Conservation (phyloP, 2,888 invertebrate genomes). For the Alentia gelatinosa region DNA sequence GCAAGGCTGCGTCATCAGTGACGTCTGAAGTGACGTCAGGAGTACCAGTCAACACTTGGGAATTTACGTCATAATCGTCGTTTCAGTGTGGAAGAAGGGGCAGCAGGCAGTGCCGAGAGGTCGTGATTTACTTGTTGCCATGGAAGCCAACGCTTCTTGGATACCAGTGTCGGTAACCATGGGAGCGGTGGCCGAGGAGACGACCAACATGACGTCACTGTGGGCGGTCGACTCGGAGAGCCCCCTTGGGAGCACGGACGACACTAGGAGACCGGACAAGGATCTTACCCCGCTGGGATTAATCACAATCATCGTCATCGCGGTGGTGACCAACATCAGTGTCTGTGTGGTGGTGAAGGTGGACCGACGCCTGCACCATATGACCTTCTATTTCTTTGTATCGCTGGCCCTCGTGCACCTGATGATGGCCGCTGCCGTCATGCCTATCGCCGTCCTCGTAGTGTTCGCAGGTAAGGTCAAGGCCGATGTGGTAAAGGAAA, state of each 20-base stretch:
- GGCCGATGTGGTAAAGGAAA: background rate
- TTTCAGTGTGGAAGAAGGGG: background rate
- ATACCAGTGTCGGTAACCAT: background rate
- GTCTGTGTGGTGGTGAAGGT: slow-evolving; percentile 59
- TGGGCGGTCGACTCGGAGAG: background rate
- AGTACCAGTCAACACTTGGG: no score
- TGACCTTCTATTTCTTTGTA: slow-evolving; percentile 63
- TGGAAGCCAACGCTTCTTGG: slow-evolving; percentile 17
- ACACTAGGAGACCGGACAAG: background rate
- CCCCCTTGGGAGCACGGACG: background rate
- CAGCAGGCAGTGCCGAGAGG: background rate
- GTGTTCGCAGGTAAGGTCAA: slow-evolving; percentile 56
- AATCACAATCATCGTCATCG: slow-evolving; percentile 37
- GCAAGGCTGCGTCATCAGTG: no score
- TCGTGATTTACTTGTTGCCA: background rate
- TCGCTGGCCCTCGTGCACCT: slow-evolving; percentile 61
- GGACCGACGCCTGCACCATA: slow-evolving; percentile 60
- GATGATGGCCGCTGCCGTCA: slow-evolving; percentile 56
- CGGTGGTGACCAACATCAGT: slow-evolving; percentile 52
- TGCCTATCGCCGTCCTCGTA: slow-evolving; percentile 59
- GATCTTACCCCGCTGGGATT: slow-evolving; percentile 52
- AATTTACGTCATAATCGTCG: background rate
- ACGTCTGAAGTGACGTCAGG: no score
- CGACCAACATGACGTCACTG: background rate
- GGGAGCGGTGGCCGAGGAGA: slow-evolving; percentile 12